A percentile compares a stretch with the other conserved stretches of the same genome.
phyloP scores from a whole-genome alignment of 2,113 vertebrate species.

The Lophura nycthemera region DNA sequence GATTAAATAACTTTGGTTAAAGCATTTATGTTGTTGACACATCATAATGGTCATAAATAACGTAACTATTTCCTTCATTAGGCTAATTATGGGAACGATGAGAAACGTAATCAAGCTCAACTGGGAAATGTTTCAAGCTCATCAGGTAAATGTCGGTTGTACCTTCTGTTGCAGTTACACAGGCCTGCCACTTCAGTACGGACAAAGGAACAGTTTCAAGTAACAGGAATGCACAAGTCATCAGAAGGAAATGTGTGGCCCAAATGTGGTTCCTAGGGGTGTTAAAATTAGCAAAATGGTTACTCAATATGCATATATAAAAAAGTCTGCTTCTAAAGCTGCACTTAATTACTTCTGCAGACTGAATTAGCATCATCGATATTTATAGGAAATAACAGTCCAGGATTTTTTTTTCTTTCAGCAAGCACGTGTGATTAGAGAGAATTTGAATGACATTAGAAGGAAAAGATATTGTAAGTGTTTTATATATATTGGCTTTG shows the following conservation, averaged over 20 bases:
- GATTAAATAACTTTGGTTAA: background rate
- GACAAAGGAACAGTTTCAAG: background rate
- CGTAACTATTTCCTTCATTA: constrained; percentile 55
- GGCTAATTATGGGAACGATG: constrained; percentile 58
- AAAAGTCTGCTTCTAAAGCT: background rate
- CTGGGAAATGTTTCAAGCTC: background rate
- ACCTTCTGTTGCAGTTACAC: background rate
- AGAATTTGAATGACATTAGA: constrained; percentile 62
- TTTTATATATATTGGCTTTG: background rate
- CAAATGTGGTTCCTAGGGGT: background rate
- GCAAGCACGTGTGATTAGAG: constrained; percentile 62
- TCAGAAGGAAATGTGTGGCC: background rate
- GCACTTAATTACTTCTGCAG: background rate
- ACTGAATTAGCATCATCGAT: background rate
- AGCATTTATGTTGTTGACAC: background rate
- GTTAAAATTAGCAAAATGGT: background rate
- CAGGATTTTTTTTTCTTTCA: constrained; percentile 15
- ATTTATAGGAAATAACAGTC: background rate
- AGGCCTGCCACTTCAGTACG: background rate
- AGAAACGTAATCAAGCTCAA: constrained; percentile 32
- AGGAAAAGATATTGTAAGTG: constrained; percentile 74
- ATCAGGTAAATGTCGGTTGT: constrained; percentile 58
- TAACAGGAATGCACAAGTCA: background rate
- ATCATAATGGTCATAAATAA: background rate
- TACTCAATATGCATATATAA: background rate